Evolutionary conservation across 1,140 invertebrate genomes (phyloP).

Genomic region (Drosophila saltans): DNA sequence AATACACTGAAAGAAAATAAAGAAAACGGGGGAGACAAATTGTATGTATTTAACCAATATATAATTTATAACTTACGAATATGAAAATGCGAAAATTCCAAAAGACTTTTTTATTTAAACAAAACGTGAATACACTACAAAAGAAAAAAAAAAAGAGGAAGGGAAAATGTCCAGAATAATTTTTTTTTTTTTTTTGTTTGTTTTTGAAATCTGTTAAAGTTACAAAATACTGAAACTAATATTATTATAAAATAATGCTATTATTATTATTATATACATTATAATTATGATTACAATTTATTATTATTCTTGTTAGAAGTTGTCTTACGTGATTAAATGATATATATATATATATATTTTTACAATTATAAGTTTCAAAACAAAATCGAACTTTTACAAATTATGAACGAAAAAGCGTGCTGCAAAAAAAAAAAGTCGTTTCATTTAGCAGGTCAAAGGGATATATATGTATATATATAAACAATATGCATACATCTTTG

Average conservation of each 20-base stretch:
- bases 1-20: conserved; percentile 3
- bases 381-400: background rate
- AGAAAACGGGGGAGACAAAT: conserved; percentile 31
- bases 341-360: conserved; percentile 17
- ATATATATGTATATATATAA: background rate
- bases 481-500: background rate
- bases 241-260: conserved; percentile 8
- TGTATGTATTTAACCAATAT: conserved; percentile 60
- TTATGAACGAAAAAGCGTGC: background rate
- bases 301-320: conserved; percentile 9
- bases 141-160: conserved; percentile 25
- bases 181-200: conserved; percentile 11
- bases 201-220: conserved; percentile 22
- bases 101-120: conserved; percentile 63
- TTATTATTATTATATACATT: conserved; percentile 6
- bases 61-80: conserved; percentile 33
- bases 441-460: background rate
- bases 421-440: conserved; percentile 1
- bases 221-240: conserved; percentile 11
- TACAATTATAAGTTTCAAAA: conserved; percentile 1
- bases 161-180: conserved; percentile 34
- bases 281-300: conserved; percentile 5
- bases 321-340: conserved; percentile 13
- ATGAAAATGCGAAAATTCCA: conserved; percentile 76
- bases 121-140: conserved; percentile 22